Evolutionary conservation across 2,888 invertebrate species (phyloP).

Genomic region (Microplitis deprimator): DNA sequence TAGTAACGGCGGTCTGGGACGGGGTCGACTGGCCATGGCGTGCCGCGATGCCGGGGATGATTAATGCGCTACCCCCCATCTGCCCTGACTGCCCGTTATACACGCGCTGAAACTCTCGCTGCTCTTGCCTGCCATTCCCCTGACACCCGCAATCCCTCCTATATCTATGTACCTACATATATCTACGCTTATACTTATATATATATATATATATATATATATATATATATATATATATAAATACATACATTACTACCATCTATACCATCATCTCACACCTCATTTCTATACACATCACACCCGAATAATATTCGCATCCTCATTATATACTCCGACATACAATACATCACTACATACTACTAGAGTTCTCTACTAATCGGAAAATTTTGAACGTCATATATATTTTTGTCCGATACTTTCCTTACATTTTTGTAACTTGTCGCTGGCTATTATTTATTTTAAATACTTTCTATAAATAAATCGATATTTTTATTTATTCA

Average conservation of each 20-base stretch:
- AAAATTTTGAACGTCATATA: too few species aligned
- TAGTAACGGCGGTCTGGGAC: slow-evolving; percentile 51
- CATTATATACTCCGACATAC: not conserved
- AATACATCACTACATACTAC: not conserved
- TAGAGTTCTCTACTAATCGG: too few species aligned
- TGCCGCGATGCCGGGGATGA: slow-evolving; percentile 51
- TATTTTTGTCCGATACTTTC: too few species aligned
- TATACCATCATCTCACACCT: not conserved
- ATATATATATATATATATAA: not conserved
- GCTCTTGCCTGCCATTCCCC: slow-evolving; percentile 7
- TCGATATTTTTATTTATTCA: too few species aligned
- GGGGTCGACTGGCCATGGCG: slow-evolving; percentile 52
- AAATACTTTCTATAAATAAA: too few species aligned
- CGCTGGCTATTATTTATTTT: too few species aligned
- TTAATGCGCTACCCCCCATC: slow-evolving; percentile 48
- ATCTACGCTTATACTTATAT: not conserved
- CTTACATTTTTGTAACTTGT: too few species aligned
- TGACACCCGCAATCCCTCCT: not conserved
- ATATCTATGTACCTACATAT: not conserved
- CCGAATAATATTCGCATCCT: not conserved
- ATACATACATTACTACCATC: too few species aligned
- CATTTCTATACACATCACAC: not conserved
- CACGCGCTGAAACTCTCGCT: slow-evolving; percentile 8
- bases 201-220: not conserved
- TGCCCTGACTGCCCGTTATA: slow-evolving; percentile 13